Base-by-base conservation (phyloP, 2,888 invertebrate genomes). In the Sarcophaga caerulescens region DNA sequence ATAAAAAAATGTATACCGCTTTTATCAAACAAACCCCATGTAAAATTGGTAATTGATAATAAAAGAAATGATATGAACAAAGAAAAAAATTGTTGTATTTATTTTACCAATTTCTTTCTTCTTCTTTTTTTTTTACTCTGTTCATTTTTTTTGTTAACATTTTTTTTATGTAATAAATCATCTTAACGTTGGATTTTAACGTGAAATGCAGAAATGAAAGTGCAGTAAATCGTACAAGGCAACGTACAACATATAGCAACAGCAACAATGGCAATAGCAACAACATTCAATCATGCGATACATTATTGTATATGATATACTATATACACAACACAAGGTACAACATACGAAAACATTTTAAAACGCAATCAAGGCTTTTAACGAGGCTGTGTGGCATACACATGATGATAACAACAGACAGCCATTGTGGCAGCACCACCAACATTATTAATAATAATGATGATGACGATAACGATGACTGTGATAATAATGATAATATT, bases 131-230 rank as follows among this genome's bases (percentile, higher is more conserved):
- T 14, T 17, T 5, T 4, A 0, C 17, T 52, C 0, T 14, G 8
- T 14, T 3, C 2, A 14, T 14, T 8, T 78, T 44, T 73, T 83
- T 52, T 57, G 75, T 68, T 60, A 74, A 59, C 74, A 74, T 84
- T 79, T 69, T 84, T 35, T 35, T 84, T 84, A 70, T 74, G 75
- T 84, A 84, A 84, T 84, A 84, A 84, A 84, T 84, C 83, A 84
- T 74, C 74, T 79, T 74, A 69, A 79, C 78, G 78, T 83, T 52
- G 25, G 62, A 57, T 69, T 69, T 78, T 65, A 78, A 78, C 62
- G 45, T 70, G 69, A 77, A 86, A 77, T 86, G 65, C 81, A 78
- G 65, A 84, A 84, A 81, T 75, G 86, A 86, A 86, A 84, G 84
- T 86, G 86, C 86, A 81, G 78, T 81, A 84, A 84, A 86, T 81